Evolutionary conservation across 2,888 invertebrate genomes (phyloP), one percentile per base, ranked within the genome.

Genomic region (Heliconius ethilla): DNA sequence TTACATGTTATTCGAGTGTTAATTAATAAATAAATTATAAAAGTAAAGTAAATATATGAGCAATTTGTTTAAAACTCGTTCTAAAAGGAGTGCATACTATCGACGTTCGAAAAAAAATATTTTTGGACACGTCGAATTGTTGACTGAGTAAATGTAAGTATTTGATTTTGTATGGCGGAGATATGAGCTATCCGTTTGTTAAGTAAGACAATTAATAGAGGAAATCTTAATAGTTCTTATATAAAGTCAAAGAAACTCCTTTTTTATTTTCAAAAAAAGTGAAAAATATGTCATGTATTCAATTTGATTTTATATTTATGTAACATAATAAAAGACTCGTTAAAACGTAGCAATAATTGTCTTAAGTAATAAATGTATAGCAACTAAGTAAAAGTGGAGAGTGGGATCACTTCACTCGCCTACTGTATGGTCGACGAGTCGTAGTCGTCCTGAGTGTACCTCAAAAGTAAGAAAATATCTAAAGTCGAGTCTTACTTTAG

Each of bases 61-160:
- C 29, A 72, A 25, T 72, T 7, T 59, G 11, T n/a, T 15, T 59
- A n/a, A 22, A 59, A n/a, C 33, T n/a, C 37, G 59, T 59, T 33
- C 72, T 37, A 72, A n/a, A 25, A n/a, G 72, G 72, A 25, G 59
- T 59, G 33, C 72, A 33, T 59, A 72, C 11, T 33, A 59, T 72
- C 72, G 72, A 72, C 59, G 37, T 72, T 37, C 9, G 10, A n/a
- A 33, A 29, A 33, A 33, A 29, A 13, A 3, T 18, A 15, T 33
- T 55, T 72, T 55, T 72, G 33, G 33, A 10, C 3, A 15, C 55
- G 72, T 72, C 59, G 72, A 59, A 29, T 72, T 72, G 70, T 72
- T 72, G 72, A 72, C 72, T 72, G 72, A 72, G 59, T 72, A 72
- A 72, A 72, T n/a, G 70, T 81, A 82, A 82, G 69, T 82, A 59